These are phyloP conservation scores for Macquaria ambigua DNA, from an alignment of 2,113 vertebrate genomes.

Conservation along the genomic window DNA sequence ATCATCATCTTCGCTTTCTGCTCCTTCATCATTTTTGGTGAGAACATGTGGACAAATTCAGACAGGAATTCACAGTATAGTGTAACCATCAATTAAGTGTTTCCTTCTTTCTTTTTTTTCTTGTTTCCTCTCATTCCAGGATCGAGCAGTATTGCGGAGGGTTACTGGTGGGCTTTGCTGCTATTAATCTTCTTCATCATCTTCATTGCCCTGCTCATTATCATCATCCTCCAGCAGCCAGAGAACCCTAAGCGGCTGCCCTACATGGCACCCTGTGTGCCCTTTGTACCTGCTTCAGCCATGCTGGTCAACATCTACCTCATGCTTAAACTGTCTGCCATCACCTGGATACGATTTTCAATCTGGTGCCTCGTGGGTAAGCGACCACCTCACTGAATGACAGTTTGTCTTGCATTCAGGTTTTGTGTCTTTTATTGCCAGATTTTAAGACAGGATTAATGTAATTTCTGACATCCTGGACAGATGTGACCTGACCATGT, in stretches of 20 bases:
- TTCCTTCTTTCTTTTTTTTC: too few relatives aligned
- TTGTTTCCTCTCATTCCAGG: conserved; percentile 53
- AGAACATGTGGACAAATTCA: conserved; percentile 20
- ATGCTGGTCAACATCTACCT: conserved; percentile 99
- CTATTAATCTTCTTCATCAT: conserved; percentile 82
- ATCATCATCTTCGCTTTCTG: conserved; percentile 92
- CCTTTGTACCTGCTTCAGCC: conserved; percentile 94
- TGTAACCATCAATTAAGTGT: not conserved
- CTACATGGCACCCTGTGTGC: conserved; percentile 98
- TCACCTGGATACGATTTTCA: conserved; percentile 97
- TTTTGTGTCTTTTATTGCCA: not conserved
- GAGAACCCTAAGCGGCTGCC: conserved; percentile 97
- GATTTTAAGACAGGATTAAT: not conserved
- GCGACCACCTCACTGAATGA: conserved; percentile 23
- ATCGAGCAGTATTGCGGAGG: conserved; percentile 86
- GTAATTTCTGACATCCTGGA: too few relatives aligned
- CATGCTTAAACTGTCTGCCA: conserved; percentile 97
- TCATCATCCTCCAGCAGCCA: conserved; percentile 96
- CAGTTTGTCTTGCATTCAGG: not conserved
- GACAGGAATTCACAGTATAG: too few relatives aligned
- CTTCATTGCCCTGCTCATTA: conserved; percentile 82
- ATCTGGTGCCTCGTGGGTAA: conserved; percentile 98
- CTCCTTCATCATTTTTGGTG: conserved; percentile 94
- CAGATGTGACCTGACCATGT: conserved; percentile 1
- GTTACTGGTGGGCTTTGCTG: conserved; percentile 95